Percentiles rank a stretch among this genome's conserved stretches.
Conservation (phyloP, 2,888 invertebrate genomes). For the Megaustenia siamemsis region DNA sequence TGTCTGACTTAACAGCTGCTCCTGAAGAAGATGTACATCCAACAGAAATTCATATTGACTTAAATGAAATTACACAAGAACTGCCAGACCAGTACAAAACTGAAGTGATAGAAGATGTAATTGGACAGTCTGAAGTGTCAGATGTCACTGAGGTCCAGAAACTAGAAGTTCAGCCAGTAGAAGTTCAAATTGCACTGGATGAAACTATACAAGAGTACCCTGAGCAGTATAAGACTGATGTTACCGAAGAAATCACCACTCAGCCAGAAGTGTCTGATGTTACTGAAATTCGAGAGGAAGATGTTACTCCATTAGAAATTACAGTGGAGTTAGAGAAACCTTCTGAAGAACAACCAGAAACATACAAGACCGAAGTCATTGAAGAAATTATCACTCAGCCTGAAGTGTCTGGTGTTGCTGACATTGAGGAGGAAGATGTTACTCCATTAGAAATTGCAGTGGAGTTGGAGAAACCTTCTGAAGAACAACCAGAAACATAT, state of each 20-base stretch:
- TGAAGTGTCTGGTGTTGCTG: constrained; percentile 48
- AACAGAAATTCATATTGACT: constrained; percentile 45
- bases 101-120: constrained; percentile 54
- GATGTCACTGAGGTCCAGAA: constrained; percentile 51
- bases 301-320: constrained; percentile 53
- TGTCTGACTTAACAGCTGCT: constrained; percentile 49
- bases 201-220: constrained; percentile 54
- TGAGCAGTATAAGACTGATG: constrained; percentile 38
- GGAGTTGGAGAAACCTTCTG: constrained; percentile 49
- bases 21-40: constrained; percentile 51
- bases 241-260: constrained; percentile 43
- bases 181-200: constrained; percentile 54
- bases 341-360: constrained; percentile 57
- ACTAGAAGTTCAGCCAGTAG: constrained; percentile 56
- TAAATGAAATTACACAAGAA: constrained; percentile 47
- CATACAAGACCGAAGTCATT: constrained; percentile 60
- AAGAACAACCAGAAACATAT: constrained; percentile 55
- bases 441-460: constrained; percentile 51
- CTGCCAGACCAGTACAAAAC: constrained; percentile 54
- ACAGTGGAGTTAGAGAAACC: constrained; percentile 55
- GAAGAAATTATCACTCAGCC: constrained; percentile 39
- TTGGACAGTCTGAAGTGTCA: constrained; percentile 56
- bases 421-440: constrained; percentile 52
- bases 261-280: constrained; percentile 51
- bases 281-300: constrained; percentile 43